Conservation (phyloP, 2,888 invertebrate species). For the Ormyrus labotus region DNA sequence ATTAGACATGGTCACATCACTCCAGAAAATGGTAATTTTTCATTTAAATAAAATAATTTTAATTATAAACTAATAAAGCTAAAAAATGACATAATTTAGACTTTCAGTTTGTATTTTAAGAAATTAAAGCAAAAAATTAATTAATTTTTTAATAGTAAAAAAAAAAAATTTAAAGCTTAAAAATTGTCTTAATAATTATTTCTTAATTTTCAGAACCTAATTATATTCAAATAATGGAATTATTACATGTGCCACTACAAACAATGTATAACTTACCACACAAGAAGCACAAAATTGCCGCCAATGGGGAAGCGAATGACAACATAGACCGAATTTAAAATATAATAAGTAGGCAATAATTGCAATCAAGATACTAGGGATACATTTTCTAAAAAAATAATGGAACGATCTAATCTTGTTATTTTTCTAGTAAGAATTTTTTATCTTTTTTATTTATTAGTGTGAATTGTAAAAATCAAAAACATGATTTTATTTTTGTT, state of each 20-base stretch:
- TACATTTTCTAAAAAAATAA: conserved; percentile 61
- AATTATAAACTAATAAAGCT: neutral
- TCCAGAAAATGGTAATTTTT: conserved; percentile 87
- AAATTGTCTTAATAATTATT: neutral
- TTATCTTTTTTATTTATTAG: conserved; percentile 50
- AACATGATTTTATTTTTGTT: conserved; percentile 32
- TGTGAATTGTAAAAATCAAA: conserved; percentile 25
- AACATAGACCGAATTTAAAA: conserved; percentile 53
- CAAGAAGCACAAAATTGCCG: conserved; percentile 74
- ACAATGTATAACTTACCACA: conserved; percentile 84
- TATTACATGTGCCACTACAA: conserved; percentile 92
- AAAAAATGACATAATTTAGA: neutral
- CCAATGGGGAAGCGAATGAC: conserved; percentile 73
- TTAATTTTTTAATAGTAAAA: no score
- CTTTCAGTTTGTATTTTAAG: no score
- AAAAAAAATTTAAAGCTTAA: no score
- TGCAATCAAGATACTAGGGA: conserved; percentile 63
- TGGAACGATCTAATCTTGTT: conserved; percentile 30
- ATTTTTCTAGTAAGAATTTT: conserved; percentile 46
- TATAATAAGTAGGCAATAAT: conserved; percentile 66
- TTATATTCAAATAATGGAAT: conserved; percentile 89
- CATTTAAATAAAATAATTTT: neutral
- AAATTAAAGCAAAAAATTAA: no score
- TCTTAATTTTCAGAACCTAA: conserved; percentile 82
- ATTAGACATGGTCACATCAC: conserved; percentile 93